Evolutionary conservation across 2,797 vertebrate species (phyloP).

Genomic region (Channallabes apus): DNA sequence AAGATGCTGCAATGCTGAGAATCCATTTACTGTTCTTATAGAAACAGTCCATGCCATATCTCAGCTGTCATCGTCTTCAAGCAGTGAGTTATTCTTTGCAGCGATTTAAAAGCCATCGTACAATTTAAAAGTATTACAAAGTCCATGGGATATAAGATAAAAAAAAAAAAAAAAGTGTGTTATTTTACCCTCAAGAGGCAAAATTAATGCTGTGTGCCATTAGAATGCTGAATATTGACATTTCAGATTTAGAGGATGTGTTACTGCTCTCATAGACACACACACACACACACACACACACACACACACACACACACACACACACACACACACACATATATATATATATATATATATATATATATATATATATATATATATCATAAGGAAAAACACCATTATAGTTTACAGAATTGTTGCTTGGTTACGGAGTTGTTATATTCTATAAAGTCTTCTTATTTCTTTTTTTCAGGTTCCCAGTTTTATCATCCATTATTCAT

Average conservation of each 20-base stretch:
- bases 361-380: too few species aligned
- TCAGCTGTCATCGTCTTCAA: slow-evolving; percentile 6
- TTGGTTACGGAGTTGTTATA: neutral
- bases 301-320: too few species aligned
- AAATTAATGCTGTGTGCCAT: neutral
- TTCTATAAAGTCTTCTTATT: neutral
- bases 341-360: too few species aligned
- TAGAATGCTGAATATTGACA: slow-evolving; percentile 5
- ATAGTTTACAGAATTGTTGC: neutral
- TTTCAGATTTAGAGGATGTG: neutral
- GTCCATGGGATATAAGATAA: slow-evolving; percentile 10
- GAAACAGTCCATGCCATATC: neutral
- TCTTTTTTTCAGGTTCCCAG: neutral
- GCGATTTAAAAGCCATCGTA: slow-evolving; percentile 2
- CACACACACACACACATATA: too few species aligned
- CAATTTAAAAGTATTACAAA: slow-evolving; percentile 19
- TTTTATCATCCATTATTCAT: neutral
- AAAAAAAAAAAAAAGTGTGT: slow-evolving; percentile 14
- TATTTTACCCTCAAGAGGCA: neutral
- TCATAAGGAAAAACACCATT: neutral
- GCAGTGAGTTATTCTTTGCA: slow-evolving; percentile 8
- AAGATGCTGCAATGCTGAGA: slow-evolving; percentile 10
- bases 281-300: too few species aligned
- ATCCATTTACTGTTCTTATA: slow-evolving; percentile 20
- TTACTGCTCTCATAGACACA: neutral